Percentiles rank a stretch among this genome's conserved stretches.
phyloP scores from a whole-genome alignment of 2,888 invertebrate genomes.

The Phymatocera aterrima region DNA sequence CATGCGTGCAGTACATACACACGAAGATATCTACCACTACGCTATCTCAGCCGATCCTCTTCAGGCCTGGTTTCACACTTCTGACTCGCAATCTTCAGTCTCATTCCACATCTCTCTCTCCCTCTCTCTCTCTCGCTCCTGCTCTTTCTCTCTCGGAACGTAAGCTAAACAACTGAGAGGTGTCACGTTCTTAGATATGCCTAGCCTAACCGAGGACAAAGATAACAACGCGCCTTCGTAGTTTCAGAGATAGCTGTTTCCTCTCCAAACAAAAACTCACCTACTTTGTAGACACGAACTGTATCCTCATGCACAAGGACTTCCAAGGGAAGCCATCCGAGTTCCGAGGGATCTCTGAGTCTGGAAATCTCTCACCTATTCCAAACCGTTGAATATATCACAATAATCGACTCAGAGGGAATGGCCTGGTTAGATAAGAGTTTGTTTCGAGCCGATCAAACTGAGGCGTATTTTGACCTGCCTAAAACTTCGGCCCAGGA shows the following conservation, averaged over 20 bases:
- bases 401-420: background rate
- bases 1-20: too few relatives aligned
- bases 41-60: background rate
- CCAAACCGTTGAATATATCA: background rate
- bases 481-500: too few relatives aligned
- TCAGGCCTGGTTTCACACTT: slow-evolving; percentile 5
- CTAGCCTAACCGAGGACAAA: slow-evolving; percentile 5
- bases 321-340: too few relatives aligned
- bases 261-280: background rate
- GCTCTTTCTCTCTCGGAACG: background rate
- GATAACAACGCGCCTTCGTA: background rate
- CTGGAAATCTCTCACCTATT: too few relatives aligned
- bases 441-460: background rate
- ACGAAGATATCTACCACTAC: too few relatives aligned
- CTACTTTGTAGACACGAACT: too few relatives aligned
- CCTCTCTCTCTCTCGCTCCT: background rate
- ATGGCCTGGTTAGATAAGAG: slow-evolving; percentile 12
- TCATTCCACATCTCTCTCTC: too few relatives aligned
- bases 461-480: too few relatives aligned
- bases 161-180: slow-evolving; percentile 6
- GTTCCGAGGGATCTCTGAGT: too few relatives aligned
- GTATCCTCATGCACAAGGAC: too few relatives aligned
- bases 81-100: slow-evolving; percentile 23
- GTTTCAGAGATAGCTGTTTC: background rate
- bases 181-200: slow-evolving; percentile 23